A percentile compares a stretch with the other conserved stretches of the same genome.
These are phyloP conservation scores for Tubulanus polymorphus DNA, from an alignment of 2,888 invertebrate genomes.

Conservation along the genomic window DNA sequence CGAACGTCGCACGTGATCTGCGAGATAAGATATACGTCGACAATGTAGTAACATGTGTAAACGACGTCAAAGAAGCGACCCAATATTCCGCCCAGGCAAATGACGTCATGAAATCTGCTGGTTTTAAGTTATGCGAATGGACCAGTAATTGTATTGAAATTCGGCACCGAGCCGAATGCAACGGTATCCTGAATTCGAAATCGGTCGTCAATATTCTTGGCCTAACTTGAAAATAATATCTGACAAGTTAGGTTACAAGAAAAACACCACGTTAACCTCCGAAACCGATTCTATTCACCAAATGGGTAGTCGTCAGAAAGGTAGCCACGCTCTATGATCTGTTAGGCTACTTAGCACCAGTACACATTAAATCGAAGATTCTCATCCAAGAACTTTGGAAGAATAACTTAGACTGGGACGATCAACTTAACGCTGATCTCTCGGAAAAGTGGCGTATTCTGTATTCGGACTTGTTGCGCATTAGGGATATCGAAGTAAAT, in stretches of 20 bases:
- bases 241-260: not conserved
- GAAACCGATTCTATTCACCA: not conserved
- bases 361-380: not conserved
- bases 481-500: not conserved
- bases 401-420: not conserved
- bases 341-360: conserved; percentile 2
- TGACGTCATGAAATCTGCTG: conserved; percentile 7
- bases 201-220: conserved; percentile 8
- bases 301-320: not conserved
- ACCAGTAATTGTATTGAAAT: conserved; percentile 4
- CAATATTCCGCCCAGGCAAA: conserved; percentile 9
- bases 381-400: conserved; percentile 1
- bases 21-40: conserved; percentile 16
- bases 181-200: not conserved
- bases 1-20: not conserved
- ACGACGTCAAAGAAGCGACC: conserved; percentile 1
- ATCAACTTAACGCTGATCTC: not conserved
- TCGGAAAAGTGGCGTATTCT: not conserved
- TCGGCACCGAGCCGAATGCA: not conserved
- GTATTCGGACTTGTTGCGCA: not conserved
- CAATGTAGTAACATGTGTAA: conserved; percentile 9
- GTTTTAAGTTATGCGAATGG: conserved; percentile 18
- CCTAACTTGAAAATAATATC: conserved; percentile 7
- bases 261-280: not conserved
- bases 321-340: not conserved